phyloP scores from a whole-genome alignment of 2,888 invertebrate genomes.

The Nematopogon swammerdamellus region DNA sequence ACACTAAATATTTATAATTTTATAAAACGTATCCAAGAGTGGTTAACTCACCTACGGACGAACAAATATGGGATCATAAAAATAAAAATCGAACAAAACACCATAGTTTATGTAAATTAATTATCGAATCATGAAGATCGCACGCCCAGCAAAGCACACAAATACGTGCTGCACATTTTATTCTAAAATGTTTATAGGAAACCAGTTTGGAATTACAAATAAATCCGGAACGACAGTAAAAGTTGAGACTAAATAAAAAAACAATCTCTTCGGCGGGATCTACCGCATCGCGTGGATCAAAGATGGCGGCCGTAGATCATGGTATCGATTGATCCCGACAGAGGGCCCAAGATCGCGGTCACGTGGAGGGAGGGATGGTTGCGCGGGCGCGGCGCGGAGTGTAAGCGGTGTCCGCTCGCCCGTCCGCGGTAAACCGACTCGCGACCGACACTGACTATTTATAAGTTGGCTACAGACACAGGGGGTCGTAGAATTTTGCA shows the following conservation, averaged over 20 bases:
- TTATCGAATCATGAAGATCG: no score
- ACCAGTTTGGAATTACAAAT: no score
- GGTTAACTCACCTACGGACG: no score
- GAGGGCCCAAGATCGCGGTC: neutral
- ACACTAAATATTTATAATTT: no score
- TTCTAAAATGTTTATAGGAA: no score
- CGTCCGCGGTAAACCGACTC: conserved; percentile 50
- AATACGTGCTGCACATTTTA: no score
- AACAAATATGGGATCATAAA: no score
- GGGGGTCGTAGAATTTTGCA: conserved; percentile 54
- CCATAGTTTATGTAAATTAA: no score
- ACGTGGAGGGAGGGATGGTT: neutral
- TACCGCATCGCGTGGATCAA: conserved; percentile 5
- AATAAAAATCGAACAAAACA: no score
- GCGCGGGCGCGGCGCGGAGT: conserved; percentile 1
- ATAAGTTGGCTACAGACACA: conserved; percentile 48
- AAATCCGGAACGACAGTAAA: no score
- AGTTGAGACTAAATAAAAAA: neutral
- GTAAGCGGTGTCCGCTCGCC: conserved; percentile 46
- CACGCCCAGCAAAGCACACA: no score
- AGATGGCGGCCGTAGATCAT: conserved; percentile 37
- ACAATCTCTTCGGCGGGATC: neutral
- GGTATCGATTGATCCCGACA: neutral
- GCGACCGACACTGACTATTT: conserved; percentile 57
- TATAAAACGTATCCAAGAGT: no score